Percentiles rank a stretch among this genome's conserved stretches.
phyloP scores from a whole-genome alignment of 2,113 vertebrate genomes.

The Psilopogon haemacephalus region DNA sequence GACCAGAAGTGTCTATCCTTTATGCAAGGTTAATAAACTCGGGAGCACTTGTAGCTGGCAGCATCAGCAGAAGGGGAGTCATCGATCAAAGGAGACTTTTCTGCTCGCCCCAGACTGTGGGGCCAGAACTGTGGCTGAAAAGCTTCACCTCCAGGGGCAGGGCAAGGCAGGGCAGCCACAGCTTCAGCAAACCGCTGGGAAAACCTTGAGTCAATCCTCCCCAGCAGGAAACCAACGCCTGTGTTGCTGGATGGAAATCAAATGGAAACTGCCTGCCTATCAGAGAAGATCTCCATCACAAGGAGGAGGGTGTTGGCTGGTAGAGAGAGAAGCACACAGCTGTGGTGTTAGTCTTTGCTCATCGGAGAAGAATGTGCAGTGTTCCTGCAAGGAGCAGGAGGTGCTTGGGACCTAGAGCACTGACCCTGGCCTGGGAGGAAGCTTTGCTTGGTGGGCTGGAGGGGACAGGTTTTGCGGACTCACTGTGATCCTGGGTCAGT shows the following conservation, averaged over 20 bases:
- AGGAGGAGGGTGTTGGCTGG: neutral
- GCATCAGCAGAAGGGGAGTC: neutral
- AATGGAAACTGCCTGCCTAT: neutral
- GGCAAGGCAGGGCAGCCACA: neutral
- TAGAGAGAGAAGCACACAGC: neutral
- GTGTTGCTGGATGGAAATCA: neutral
- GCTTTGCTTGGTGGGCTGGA: neutral
- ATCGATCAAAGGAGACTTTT: neutral
- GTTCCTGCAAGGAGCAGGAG: neutral
- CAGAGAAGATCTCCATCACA: accelerated
- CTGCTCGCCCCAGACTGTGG: accelerated
- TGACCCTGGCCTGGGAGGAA: accelerated
- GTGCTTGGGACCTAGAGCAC: neutral
- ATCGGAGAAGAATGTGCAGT: neutral
- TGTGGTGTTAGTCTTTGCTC: neutral
- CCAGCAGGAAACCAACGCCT: neutral
- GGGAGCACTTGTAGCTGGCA: neutral
- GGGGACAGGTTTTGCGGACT: neutral
- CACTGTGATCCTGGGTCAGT: neutral
- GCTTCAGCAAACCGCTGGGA: neutral
- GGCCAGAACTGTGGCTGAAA: neutral
- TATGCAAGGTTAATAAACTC: neutral
- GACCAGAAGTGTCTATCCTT: neutral
- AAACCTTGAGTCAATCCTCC: neutral
- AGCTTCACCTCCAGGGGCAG: neutral